Evolutionary conservation across 2,888 invertebrate species (phyloP), one percentile per base, ranked within the genome.

Genomic region (Melieria omissa): DNA sequence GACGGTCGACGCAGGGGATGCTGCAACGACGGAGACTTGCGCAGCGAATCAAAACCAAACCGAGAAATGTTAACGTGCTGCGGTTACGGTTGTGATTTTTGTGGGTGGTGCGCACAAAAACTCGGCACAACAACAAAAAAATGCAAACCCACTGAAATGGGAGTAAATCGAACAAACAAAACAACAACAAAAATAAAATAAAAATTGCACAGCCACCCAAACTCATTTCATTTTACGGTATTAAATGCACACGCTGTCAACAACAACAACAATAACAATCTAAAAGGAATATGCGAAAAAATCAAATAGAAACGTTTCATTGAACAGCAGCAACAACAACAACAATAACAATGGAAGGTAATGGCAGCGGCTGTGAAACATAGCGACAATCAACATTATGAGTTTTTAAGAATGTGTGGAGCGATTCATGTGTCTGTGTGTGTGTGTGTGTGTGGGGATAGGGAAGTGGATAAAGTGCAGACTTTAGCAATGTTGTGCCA

Each of bases 191-290:
- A 66, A 47, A 44, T 54, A 62, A n/a, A 63, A 44, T 29, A 65
- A 57, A 49, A 64, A 65, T 42, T 9, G 49, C 46, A 42, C 14
- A 57, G 5, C 12, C 29, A 57, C 7, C 55, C 44, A 4, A 74
- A 80, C 77, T 80, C 82, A 81, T 81, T 81, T 78, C 81, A 82
- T 82, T 82, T 82, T 80, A 81, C 82, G 79, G 78, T 81, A 82
- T 81, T 81, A 80, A 81, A 82, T 82, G 81, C 77, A 63, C 47
- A 54, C 67, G 66, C 46, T 29, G 41, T 65, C 62, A 49, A 42
- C 42, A 45, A 61, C 45, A 44, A 46, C 62, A 60, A 46, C 45
- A 49, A 46, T 41, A 49, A 45, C 44, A 41, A 29, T 65, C 29
- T 16, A 52, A 4, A 47, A 12, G 29, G 7, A 7, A 75, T 67